Evolutionary conservation across 2,113 vertebrate genomes (phyloP), one percentile per base, ranked within the genome.

Genomic region (Microcebus murinus): DNA sequence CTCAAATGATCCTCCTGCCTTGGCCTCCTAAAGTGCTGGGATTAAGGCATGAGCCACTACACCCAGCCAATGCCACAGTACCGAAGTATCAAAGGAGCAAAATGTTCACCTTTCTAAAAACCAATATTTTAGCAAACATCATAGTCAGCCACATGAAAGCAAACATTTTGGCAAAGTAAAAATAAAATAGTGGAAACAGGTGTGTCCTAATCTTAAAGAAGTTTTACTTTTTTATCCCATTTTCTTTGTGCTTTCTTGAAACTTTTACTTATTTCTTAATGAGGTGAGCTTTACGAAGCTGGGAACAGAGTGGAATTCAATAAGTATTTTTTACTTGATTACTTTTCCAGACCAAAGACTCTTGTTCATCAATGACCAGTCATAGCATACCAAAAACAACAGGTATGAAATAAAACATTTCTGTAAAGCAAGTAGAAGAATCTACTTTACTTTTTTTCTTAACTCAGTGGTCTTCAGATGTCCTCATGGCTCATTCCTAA

Each of bases 291-390:
- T 92, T 92, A 77, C 73, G 61, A 94, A 90, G 45, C 18, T 82
- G 57, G 39, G 29, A 94, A 73, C 36, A 63, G 52, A 93, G 25
- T 27, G n/a, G 48, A 88, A 57, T 36, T 85, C 45, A 90, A 25
- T 79, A 90, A 84, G 23, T 52, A 39, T 87, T 90, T 97, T 93
- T 92, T 45, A 90, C 85, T 96, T 94, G 68, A 92, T 96, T 92
- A 73, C 36, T 94, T 96, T 96, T 96, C 48, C 82, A 95, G 52
- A 90, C 42, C 81, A 92, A 92, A 92, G 39, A 48, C 15, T 95
- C 20, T 92, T 90, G 81, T 55, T 95, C 67, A 84, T 95, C 73
- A 90, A 13, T 80, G 73, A 83, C 17, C 34, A 34, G 77, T 67
- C 34, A 63, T 1, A 39, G 36, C 50, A 94, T 70, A 91, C 15